These are phyloP conservation scores for Rattus norvegicus DNA, from an alignment of 2,113 vertebrate species.

Conservation along the genomic window DNA sequence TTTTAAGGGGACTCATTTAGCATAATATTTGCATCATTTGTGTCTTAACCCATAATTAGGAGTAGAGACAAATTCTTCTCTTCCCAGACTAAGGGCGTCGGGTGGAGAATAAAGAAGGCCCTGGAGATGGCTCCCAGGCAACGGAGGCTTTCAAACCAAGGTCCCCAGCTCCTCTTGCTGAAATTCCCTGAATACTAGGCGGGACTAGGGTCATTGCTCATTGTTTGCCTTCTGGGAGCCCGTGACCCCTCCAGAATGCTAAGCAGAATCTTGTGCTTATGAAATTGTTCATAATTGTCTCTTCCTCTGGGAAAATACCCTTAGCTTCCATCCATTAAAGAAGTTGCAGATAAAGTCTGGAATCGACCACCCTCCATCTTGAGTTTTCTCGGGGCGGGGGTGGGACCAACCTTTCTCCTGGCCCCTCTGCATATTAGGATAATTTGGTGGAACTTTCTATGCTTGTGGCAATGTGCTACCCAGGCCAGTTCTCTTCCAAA, in stretches of 20 bases:
- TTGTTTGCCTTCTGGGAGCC: constrained; percentile 13
- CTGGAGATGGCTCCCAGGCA: constrained; percentile 17
- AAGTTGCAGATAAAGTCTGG: neutral
- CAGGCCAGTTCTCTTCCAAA: neutral
- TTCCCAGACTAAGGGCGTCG: constrained; percentile 71
- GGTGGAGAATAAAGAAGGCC: constrained; percentile 58
- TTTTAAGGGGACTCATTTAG: constrained; percentile 79
- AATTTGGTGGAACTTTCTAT: neutral
- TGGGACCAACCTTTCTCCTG: neutral
- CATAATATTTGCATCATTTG: constrained; percentile 77
- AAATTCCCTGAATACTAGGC: neutral
- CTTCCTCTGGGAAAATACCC: neutral
- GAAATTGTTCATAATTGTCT: neutral
- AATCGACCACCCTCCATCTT: neutral
- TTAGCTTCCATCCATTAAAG: too few species aligned
- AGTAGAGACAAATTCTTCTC: constrained; percentile 73
- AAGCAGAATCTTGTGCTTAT: constrained; percentile 12
- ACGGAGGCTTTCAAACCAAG: neutral
- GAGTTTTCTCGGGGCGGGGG: neutral
- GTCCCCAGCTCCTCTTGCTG: neutral
- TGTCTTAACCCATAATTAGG: constrained; percentile 80
- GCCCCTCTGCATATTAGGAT: neutral
- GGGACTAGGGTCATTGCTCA: neutral
- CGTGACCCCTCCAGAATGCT: neutral
- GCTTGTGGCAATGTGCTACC: neutral